phyloP scores from a whole-genome alignment of 2,113 vertebrate genomes.

The Ptyas mucosa region DNA sequence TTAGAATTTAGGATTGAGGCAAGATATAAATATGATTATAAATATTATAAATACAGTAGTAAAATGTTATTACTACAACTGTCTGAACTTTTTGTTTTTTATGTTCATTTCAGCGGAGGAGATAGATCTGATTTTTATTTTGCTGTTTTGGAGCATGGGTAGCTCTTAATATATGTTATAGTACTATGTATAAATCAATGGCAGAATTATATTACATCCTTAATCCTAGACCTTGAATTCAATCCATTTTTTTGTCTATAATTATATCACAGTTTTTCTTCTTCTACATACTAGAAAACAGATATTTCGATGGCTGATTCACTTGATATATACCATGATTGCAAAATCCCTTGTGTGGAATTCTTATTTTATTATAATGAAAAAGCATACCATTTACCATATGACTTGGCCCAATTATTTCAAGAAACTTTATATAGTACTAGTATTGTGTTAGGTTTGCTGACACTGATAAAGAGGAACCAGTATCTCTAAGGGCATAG shows the following conservation, averaged over 20 bases:
- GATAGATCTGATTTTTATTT: background rate
- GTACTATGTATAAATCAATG: background rate
- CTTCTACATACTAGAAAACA: background rate
- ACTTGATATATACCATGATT: background rate
- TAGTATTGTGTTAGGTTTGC: background rate
- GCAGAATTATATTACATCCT: background rate
- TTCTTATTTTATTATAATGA: background rate
- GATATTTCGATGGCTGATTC: background rate
- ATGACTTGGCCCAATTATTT: background rate
- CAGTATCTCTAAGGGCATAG: background rate
- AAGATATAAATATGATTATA: background rate
- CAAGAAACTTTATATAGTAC: background rate
- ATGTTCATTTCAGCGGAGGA: background rate
- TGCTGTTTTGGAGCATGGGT: background rate
- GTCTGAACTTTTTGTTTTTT: background rate
- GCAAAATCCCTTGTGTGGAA: background rate
- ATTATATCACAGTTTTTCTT: background rate
- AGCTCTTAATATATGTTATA: background rate
- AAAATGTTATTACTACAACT: background rate
- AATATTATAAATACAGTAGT: background rate
- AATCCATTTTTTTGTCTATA: background rate
- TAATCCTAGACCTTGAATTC: background rate
- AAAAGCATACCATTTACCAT: background rate
- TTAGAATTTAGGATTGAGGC: background rate
- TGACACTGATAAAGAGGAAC: background rate